phyloP scores from a whole-genome alignment of 2,113 vertebrate genomes.

The Actinemys pallida region DNA sequence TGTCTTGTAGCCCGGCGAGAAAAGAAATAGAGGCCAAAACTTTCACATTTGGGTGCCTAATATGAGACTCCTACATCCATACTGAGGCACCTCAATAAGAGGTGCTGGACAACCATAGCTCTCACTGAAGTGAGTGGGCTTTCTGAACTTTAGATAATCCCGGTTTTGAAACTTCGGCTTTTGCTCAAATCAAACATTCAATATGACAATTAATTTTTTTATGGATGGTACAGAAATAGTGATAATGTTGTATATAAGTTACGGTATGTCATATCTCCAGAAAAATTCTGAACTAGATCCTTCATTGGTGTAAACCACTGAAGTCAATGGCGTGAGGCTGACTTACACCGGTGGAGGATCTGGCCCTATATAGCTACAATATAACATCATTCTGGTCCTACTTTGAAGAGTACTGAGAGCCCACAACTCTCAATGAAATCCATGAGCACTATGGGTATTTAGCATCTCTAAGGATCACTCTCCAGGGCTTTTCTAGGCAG shows the following conservation, averaged over 20 bases:
- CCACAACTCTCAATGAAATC: neutral
- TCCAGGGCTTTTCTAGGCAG: neutral
- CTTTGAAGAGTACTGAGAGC: neutral
- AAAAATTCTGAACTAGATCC: neutral
- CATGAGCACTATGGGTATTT: neutral
- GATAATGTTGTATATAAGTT: neutral
- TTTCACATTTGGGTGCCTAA: neutral
- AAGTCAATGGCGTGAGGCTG: neutral
- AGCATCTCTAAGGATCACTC: neutral
- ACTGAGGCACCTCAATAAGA: neutral
- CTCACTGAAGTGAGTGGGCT: neutral
- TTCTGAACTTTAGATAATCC: neutral
- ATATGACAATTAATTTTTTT: neutral
- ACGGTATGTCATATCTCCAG: neutral
- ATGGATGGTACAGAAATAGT: neutral
- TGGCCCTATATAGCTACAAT: neutral
- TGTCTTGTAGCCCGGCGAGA: neutral
- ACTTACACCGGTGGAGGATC: conserved; percentile 66
- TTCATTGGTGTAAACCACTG: neutral
- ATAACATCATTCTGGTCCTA: neutral
- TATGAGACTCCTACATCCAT: neutral
- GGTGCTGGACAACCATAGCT: neutral
- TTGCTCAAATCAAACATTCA: neutral
- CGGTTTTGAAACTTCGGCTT: neutral
- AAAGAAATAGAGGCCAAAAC: neutral